Conservation (phyloP, 2,113 vertebrate genomes). For the Orycteropus afer region DNA sequence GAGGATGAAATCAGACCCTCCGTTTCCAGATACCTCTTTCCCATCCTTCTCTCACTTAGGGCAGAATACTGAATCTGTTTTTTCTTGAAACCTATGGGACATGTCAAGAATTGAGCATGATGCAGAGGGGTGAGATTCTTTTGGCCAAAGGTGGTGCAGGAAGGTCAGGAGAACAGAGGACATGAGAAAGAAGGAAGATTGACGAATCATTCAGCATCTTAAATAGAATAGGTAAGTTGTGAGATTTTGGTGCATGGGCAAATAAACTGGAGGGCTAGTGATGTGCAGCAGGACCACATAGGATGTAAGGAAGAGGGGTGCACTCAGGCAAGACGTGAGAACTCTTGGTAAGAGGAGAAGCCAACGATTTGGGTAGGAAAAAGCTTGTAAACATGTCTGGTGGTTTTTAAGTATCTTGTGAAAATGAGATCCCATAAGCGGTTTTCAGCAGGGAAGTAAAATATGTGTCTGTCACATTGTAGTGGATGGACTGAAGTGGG, state of each 20-base stretch:
- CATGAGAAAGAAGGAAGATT: neutral
- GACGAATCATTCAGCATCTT: neutral
- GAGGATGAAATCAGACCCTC: neutral
- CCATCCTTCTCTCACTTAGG: neutral
- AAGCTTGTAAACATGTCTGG: neutral
- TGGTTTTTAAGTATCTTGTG: neutral
- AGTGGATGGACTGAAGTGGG: neutral
- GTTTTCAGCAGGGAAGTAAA: neutral
- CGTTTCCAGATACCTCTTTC: neutral
- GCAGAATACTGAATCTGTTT: neutral
- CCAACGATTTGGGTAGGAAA: neutral
- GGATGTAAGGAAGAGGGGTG: neutral
- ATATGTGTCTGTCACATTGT: neutral
- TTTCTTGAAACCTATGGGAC: neutral
- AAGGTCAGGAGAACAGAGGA: neutral
- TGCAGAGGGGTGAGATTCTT: neutral
- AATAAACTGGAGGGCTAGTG: neutral
- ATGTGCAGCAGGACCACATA: neutral
- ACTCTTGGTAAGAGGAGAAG: neutral
- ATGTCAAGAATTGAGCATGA: neutral
- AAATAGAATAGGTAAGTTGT: neutral
- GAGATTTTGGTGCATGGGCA: neutral
- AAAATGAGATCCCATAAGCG: neutral
- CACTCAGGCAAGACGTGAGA: neutral
- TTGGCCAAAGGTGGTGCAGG: rapidly evolving